Percentiles rank a stretch among this genome's conserved stretches.
Conservation (phyloP, 30 jellyfish, hydroid and myxozoan species). For the Aurelia sp. region DNA sequence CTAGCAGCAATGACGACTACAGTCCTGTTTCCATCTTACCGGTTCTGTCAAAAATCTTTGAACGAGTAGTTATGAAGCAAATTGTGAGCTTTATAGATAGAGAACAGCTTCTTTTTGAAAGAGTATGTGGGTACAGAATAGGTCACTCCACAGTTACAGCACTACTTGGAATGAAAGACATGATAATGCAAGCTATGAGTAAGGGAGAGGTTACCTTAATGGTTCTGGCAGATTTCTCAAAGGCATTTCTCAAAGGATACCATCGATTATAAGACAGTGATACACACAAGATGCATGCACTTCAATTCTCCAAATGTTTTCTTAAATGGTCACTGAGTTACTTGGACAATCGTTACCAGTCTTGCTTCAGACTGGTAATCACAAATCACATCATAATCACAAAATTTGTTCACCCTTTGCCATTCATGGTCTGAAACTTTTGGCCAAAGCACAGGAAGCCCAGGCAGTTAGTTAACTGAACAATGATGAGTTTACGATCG, state of each 20-base stretch:
- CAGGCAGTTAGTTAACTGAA: too few species aligned
- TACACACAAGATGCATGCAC: conserved; percentile 65
- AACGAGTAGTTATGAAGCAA: too few species aligned
- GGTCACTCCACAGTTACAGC: conserved; percentile 68
- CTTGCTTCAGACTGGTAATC: too few species aligned
- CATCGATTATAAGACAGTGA: conserved; percentile 48
- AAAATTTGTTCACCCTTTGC: too few species aligned
- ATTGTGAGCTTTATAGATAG: conserved; percentile 21
- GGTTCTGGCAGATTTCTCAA: conserved; percentile 80
- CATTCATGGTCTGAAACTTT: too few species aligned
- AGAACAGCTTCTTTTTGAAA: conserved; percentile 4
- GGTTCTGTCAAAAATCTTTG: conserved; percentile 34
- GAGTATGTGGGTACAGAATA: conserved; percentile 43
- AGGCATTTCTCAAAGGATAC: conserved; percentile 87
- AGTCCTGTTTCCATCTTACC: too few species aligned
- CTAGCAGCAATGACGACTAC: too few species aligned
- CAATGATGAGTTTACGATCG: too few species aligned
- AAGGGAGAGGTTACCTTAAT: conserved; percentile 64
- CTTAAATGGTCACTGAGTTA: conserved; percentile 65
- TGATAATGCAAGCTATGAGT: too few species aligned
- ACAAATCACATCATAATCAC: too few species aligned
- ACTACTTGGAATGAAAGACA: conserved; percentile 52
- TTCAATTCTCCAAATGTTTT: conserved; percentile 69
- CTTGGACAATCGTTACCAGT: conserved; percentile 65
- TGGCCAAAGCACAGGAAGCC: too few species aligned